Base-by-base conservation (phyloP, 2,888 invertebrate genomes). In the Agriopis marginaria region DNA sequence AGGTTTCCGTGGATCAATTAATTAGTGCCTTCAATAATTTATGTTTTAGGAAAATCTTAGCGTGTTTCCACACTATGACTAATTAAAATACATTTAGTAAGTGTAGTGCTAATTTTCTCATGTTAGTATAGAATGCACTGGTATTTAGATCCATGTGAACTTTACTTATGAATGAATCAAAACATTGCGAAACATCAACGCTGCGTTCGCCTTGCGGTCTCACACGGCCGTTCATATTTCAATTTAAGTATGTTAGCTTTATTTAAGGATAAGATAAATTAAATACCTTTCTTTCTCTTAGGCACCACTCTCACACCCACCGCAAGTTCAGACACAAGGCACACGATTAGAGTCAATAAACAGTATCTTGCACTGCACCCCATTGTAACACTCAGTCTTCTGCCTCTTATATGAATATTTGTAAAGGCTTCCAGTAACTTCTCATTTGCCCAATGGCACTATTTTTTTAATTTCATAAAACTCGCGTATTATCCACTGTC, bases 281-380 rank as follows among this genome's bases (percentile, higher is more conserved):
- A 73, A 79, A 87, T 93, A 95, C 95, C 95, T 95, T 95, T 95
- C 84, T 94, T 92, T 85, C 95, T 89, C 83, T 94, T 95, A 78
- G 95, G 90, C 86, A 94, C 87, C 84, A 95, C 90, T 89, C 95
- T 91, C 78, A 95, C 94, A 87, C 95, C 95, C 79, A 93, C 89
- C 74, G 94, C 91, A 82, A 88, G 86, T 85, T 93, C 94, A 82
- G 89, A 87, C 91, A 93, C 92, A 82, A 94, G 88, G 86, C 93
- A 92, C 91, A 95, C 88, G 86, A 91, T 88, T 80, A 94, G 85
- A 86, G 91, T 91, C 90, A 93, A 86, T 80, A 93, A 89, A 90
- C 87, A 91, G 91, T 89, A 93, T 86, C 89, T 91, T 81, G 89
- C 93, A 94, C 94, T 90, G 89, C 91, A 93, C 91, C 93, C 92